Conservation (phyloP, 2,797 vertebrate species). For the Setipinna tenuifilis region DNA sequence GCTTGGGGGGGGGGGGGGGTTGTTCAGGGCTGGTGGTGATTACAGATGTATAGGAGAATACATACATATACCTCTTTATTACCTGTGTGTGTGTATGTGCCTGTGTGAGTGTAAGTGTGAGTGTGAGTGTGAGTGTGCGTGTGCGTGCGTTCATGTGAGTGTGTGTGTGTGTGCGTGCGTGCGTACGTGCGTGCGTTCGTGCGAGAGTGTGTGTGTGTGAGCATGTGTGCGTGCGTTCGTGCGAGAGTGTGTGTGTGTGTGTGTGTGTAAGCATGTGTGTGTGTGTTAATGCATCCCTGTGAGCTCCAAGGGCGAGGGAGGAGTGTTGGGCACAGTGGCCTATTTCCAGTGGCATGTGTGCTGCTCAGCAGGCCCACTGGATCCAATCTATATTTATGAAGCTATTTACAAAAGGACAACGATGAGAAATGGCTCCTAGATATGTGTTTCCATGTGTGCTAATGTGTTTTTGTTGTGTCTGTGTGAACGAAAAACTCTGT, state of each 20-base stretch:
- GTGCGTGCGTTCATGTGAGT: no score
- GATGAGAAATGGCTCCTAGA: slow-evolving; percentile 31
- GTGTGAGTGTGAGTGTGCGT: no score
- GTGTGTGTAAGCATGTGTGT: no score
- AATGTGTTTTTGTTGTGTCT: not conserved
- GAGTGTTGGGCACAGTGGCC: slow-evolving; percentile 27
- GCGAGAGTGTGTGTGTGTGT: no score
- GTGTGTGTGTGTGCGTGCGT: no score
- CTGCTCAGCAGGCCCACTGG: slow-evolving; percentile 48
- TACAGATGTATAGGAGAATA: slow-evolving; percentile 7
- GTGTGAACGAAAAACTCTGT: slow-evolving; percentile 22
- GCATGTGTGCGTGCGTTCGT: no score
- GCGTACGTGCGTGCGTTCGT: no score
- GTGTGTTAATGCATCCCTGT: slow-evolving; percentile 19
- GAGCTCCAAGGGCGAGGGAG: slow-evolving; percentile 30
- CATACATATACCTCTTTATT: not conserved
- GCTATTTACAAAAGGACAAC: slow-evolving; percentile 50
- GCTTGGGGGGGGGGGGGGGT: not conserved
- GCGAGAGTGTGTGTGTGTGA: no score
- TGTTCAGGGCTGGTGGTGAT: not conserved
- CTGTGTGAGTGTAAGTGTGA: not conserved
- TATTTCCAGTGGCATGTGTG: slow-evolving; percentile 44
- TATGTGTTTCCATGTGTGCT: not conserved
- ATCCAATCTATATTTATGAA: slow-evolving; percentile 63
- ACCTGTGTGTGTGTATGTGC: not conserved